phyloP scores from a whole-genome alignment of 2,888 invertebrate genomes.

The Agrenia bidenticulata region DNA sequence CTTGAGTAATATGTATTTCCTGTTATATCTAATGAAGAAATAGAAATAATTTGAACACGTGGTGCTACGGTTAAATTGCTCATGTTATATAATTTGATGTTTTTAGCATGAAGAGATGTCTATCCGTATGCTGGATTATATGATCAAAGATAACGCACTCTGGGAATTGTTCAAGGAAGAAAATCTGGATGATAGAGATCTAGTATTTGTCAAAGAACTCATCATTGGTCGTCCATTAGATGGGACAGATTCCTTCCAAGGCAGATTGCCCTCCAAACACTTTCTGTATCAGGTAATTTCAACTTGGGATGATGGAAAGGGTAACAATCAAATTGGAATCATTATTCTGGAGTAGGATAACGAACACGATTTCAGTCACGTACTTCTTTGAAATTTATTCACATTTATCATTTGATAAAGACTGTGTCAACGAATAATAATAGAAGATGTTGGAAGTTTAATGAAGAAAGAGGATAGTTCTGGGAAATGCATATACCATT shows the following conservation, averaged over 20 bases:
- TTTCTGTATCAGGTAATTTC: slow-evolving; percentile 60
- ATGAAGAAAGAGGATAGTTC: too few species aligned
- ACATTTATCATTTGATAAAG: too few species aligned
- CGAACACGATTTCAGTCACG: neutral
- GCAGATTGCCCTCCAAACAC: slow-evolving; percentile 56
- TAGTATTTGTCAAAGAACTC: slow-evolving; percentile 59
- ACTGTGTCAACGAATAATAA: too few species aligned
- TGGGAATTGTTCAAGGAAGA: slow-evolving; percentile 54
- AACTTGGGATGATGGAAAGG: neutral
- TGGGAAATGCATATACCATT: too few species aligned
- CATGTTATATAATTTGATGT: neutral
- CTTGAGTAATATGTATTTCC: too few species aligned
- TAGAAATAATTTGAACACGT: too few species aligned
- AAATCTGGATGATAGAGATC: slow-evolving; percentile 55
- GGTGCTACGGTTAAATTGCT: neutral
- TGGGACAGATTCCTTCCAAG: slow-evolving; percentile 35
- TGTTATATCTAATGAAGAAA: too few species aligned
- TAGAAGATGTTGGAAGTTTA: too few species aligned
- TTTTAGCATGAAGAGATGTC: slow-evolving; percentile 62
- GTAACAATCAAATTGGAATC: neutral
- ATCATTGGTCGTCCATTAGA: slow-evolving; percentile 55
- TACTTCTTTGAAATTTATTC: too few species aligned
- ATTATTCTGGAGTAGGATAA: neutral
- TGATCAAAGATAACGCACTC: slow-evolving; percentile 57
- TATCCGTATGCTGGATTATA: slow-evolving; percentile 58